Base-by-base conservation (phyloP, 2,797 vertebrate genomes). In the Dromococcyx pavoninus region DNA sequence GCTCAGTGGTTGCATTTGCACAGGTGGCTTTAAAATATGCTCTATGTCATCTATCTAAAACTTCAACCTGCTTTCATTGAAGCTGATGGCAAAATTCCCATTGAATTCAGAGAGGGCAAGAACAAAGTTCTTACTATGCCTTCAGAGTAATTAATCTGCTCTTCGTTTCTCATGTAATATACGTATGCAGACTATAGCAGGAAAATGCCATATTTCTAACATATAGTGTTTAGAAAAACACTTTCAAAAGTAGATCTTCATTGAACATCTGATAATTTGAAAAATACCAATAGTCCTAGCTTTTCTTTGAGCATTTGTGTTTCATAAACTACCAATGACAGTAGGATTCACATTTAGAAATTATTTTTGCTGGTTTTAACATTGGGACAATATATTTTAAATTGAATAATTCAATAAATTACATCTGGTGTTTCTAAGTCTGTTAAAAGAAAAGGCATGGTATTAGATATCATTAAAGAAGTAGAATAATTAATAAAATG, bases 11-110 rank as follows among this genome's bases (percentile, higher is more conserved):
- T 13, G 71, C 39, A 41, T 84, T 94, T 93, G 92, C 89, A 96
- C 95, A 96, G 94, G 94, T 96, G 94, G 70, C 44, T 88, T 92
- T 94, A 94, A 97, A 96, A 96, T 96, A 96, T 96, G 94, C 33
- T 97, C 44, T 62, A 3, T 96, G 95, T 95, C 96, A 97, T 78
- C 54, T 81, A 33, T 70, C 53, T 95, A 73, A 96, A 92, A 78
- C 64, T 70, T 91, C 93, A 93, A 66, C 75, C 92, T 95, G 73
- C 48, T 94, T 93, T 78, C 64, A 84, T 78, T 89, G 91, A 81
- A 93, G 66, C 24, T 94, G 35, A 92, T 94, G 91, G 85, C 73
- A 94, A 88, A 89, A 78, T 88, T 95, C 89, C 89, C 85, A 64
- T 28, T 64, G 18, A 88, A 87, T 93, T 72, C 79, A 81, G 28